Base-by-base conservation (phyloP, 2,888 invertebrate species). In the Drosophila recens region DNA sequence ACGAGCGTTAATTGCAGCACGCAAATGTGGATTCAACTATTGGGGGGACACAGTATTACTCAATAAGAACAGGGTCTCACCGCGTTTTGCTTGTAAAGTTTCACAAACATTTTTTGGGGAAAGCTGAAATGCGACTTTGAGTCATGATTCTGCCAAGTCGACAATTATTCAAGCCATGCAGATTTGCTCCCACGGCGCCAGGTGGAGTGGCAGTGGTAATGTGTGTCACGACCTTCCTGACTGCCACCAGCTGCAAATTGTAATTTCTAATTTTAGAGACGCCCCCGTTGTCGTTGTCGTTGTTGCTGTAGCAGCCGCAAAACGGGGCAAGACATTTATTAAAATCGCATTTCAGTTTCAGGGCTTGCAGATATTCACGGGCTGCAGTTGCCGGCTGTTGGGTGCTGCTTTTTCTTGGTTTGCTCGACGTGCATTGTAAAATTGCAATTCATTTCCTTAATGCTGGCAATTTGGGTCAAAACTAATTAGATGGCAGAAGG, bases 371-470 rank as follows among this genome's bases (percentile, higher is more conserved):
- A 59, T 46, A 54, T 62, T 38, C 40, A 38, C 42, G 51, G 38
- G 42, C 23, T 43, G 53, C 66, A 51, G 52, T 52, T 51, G 42
- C 40, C 42, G 23, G 10, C 10, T 52, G 23, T 23, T 48, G n/a
- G 43, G 59, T 58, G 23, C n/a, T 30, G 40, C 5, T 58, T 48
- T 45, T 73, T 54, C 51, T 49, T 46, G 23, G 51, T 69, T 33
- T 11, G 38, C 61, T 68, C 45, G 52, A 30, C 67, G 67, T 79
- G 70, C 67, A 70, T 67, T 65, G 51, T 62, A 66, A 75, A 75
- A 70, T 69, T 75, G 85, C 74, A 82, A 80, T 79, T 82, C 70
- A 82, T 85, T 85, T 84, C 68, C 82, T 68, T 82, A 85, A 80
- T 80, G 78, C 58, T 71, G 67, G 79, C 79, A 80, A 85, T 85